phyloP scores from a whole-genome alignment of 2,113 vertebrate species.

The Syrrhaptes paradoxus region DNA sequence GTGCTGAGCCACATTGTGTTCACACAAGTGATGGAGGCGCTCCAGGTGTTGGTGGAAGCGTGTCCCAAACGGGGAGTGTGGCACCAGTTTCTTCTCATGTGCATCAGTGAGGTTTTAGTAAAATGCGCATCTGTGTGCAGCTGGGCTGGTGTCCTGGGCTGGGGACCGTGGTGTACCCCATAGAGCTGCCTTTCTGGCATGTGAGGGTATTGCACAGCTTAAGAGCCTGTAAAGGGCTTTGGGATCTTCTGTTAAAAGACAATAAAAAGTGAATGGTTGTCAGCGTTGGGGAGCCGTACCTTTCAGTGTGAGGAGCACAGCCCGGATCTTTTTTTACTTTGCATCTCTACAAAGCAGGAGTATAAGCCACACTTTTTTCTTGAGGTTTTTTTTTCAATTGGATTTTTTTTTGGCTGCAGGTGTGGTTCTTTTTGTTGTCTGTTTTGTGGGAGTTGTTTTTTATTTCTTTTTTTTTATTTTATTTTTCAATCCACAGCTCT shows the following conservation, averaged over 20 bases:
- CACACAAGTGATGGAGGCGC: background rate
- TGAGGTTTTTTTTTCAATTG: background rate
- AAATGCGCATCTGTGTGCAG: background rate
- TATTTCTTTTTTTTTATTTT: background rate
- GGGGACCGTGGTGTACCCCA: background rate
- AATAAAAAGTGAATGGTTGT: background rate
- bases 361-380: background rate
- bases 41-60: rapidly evolving
- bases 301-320: background rate
- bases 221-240: background rate
- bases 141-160: background rate
- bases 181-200: background rate
- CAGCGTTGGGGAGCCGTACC: background rate
- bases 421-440: background rate
- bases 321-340: background rate
- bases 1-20: background rate
- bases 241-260: background rate
- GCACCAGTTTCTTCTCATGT: background rate
- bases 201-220: background rate
- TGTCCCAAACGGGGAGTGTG: background rate
- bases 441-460: background rate
- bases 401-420: background rate
- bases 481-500: background rate
- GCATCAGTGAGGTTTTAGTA: background rate
- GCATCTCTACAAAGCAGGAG: background rate